Conservation (phyloP, 2,797 vertebrate genomes). For the Notoglanidium macrostoma region DNA sequence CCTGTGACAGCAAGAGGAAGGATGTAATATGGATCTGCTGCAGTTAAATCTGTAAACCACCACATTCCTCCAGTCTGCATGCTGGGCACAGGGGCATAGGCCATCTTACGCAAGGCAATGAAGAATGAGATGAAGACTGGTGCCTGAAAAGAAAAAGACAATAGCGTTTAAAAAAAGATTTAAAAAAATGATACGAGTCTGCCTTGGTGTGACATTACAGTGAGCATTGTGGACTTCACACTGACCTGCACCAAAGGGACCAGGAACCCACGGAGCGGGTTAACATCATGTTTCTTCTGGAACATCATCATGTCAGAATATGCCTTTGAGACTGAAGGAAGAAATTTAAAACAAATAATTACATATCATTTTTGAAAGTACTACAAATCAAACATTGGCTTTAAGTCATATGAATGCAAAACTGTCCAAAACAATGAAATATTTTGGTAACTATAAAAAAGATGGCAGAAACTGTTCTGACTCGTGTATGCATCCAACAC, state of each 20-base stretch:
- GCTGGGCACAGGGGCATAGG: constrained; percentile 87
- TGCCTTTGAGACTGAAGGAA: constrained; percentile 77
- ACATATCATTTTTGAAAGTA: neutral
- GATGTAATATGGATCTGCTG: constrained; percentile 81
- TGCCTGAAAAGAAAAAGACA: constrained; percentile 65
- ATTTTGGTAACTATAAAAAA: neutral
- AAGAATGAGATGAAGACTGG: constrained; percentile 91
- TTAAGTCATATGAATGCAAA: neutral
- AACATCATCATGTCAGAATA: constrained; percentile 81
- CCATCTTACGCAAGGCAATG: constrained; percentile 87
- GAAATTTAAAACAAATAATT: neutral
- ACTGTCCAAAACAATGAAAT: neutral
- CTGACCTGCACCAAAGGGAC: constrained; percentile 85
- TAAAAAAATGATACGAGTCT: neutral
- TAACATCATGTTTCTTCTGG: constrained; percentile 85
- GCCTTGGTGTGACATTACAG: neutral
- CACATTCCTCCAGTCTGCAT: constrained; percentile 82
- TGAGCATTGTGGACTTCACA: neutral
- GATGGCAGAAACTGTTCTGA: neutral
- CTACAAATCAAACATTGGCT: neutral
- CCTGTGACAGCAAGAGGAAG: constrained; percentile 81
- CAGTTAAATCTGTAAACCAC: constrained; percentile 85
- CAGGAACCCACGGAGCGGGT: constrained; percentile 81
- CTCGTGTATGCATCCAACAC: neutral
- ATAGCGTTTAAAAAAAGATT: neutral